Conservation (phyloP, 2,113 vertebrate genomes). For the Psephotus haematonotus region DNA sequence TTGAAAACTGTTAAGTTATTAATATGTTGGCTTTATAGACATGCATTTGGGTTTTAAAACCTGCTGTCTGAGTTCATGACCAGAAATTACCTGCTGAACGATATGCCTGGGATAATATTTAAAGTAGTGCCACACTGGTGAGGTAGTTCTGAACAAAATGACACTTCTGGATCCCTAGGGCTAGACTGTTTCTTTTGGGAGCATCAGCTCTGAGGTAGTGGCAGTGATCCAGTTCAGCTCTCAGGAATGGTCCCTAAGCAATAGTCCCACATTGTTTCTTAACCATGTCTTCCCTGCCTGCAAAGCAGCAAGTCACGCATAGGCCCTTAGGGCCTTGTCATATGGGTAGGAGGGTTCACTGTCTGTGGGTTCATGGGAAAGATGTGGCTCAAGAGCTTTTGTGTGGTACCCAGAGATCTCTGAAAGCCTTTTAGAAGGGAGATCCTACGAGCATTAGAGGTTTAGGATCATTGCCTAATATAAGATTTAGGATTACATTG, state of each 20-base stretch:
- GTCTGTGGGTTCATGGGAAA: not conserved
- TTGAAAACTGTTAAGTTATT: conserved; percentile 80
- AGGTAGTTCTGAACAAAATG: not conserved
- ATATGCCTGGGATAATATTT: not conserved
- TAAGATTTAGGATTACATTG: not conserved
- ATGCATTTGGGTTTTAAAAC: conserved; percentile 40
- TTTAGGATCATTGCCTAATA: not conserved
- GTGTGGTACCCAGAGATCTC: not conserved
- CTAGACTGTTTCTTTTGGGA: not conserved
- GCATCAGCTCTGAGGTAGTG: not conserved
- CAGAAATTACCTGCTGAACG: conserved; percentile 28
- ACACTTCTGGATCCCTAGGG: not conserved
- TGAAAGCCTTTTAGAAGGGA: not conserved
- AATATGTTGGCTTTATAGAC: conserved; percentile 74
- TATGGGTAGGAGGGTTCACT: not conserved
- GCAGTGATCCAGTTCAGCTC: not conserved
- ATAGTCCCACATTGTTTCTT: not conserved
- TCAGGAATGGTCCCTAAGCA: not conserved
- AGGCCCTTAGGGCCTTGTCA: not conserved
- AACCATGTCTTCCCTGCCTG: not conserved
- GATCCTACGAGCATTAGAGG: not conserved
- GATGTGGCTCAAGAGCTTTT: not conserved
- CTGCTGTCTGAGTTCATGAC: conserved; percentile 1
- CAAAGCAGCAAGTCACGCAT: not conserved
- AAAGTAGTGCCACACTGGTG: not conserved